Base-by-base conservation (phyloP, 2,888 invertebrate genomes). In the Aleiodes alternator region DNA sequence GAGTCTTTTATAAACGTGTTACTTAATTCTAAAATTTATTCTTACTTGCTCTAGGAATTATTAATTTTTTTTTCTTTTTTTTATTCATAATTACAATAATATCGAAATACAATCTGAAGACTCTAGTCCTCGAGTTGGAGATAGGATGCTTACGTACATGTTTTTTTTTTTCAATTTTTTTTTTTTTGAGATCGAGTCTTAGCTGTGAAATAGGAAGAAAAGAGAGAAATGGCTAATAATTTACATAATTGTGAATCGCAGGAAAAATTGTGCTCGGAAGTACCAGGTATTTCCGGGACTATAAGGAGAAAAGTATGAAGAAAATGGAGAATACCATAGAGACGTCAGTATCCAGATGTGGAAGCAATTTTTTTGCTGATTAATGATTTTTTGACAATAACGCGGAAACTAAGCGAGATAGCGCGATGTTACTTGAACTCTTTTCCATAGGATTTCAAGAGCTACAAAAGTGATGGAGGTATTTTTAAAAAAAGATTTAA, bases 31-130 rank as follows among this genome's bases (percentile, higher is more conserved):
- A 69, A 55, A 66, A 76, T 76, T 74, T 68, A 74, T 70, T 66
- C 50, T 77, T 73, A 75, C 74, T 74, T 31, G 16, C 34, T 59
- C 71, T 71, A 61, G 12, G 50, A 51, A 68, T 70, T 34, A 1
- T 34, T 34, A 4, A 3, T 34, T 34, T 6, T 34, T 34, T 34
- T 34, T 6, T 34, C 43, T 23, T 72, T 59, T 72, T 72, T 78
- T 80, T 78, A 80, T 79, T 79, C 76, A 79, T 76, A 78, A 57
- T 78, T 79, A 78, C 80, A 80, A 77, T 76, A 12, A 72, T 72
- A 64, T 76, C 77, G 78, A 75, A 79, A 72, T 80, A 80, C 79
- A 80, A 76, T 80, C 75, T 75, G 78, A 75, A 71, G 72, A 29
- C 59, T 72, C 53, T 51, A 14, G 31, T 51, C 51, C 34, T 61